phyloP scores from a whole-genome alignment of 2,888 invertebrate species.

The Amphipoea lucens region DNA sequence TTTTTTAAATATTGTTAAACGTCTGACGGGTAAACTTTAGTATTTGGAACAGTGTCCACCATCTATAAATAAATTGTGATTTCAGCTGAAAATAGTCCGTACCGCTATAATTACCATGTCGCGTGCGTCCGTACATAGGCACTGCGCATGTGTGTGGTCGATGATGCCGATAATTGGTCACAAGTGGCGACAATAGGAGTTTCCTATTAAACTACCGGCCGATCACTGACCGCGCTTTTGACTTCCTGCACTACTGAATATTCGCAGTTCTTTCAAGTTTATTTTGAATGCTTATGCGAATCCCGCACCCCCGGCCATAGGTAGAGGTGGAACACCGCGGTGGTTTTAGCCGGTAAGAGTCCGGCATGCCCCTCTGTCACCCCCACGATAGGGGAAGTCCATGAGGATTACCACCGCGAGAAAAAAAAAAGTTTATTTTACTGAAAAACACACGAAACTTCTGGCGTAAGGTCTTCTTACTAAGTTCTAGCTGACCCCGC shows the following conservation, averaged over 20 bases:
- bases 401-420: too few species aligned
- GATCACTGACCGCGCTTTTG: slow-evolving; percentile 67
- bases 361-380: too few species aligned
- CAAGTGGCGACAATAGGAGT: slow-evolving; percentile 72
- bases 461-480: neutral
- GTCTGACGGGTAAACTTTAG: neutral
- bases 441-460: neutral
- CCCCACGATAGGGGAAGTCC: too few species aligned
- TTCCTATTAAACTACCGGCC: slow-evolving; percentile 67
- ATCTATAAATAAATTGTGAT: slow-evolving; percentile 47
- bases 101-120: slow-evolving; percentile 15
- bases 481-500: neutral
- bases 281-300: too few species aligned
- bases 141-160: slow-evolving; percentile 24
- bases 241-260: slow-evolving; percentile 43
- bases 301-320: too few species aligned
- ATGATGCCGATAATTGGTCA: slow-evolving; percentile 66
- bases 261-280: neutral
- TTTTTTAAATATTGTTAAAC: neutral
- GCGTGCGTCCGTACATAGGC: slow-evolving; percentile 5
- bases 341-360: too few species aligned
- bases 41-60: neutral
- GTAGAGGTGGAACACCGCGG: too few species aligned
- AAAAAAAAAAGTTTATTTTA: neutral
- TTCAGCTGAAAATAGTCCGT: slow-evolving; percentile 32